phyloP scores from a whole-genome alignment of 2,888 invertebrate genomes.

The Agriopis leucophaearia region DNA sequence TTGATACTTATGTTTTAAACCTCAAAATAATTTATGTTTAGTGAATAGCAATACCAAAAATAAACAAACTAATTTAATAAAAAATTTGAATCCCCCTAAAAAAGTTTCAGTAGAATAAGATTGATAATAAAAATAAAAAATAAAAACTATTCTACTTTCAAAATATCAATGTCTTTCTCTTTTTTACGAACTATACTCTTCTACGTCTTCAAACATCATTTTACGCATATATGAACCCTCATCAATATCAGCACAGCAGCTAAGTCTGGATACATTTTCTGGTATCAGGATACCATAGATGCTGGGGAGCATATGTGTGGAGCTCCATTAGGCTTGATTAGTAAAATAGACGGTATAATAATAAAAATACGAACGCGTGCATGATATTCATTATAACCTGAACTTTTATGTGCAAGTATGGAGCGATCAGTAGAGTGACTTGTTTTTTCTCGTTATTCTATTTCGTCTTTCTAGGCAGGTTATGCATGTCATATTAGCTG shows the following conservation, averaged over 20 bases:
- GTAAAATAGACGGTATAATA: constrained; percentile 37
- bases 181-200: not conserved
- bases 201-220: constrained; percentile 17
- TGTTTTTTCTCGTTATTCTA: no score
- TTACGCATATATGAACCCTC: constrained; percentile 17
- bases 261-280: constrained; percentile 70
- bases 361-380: no score
- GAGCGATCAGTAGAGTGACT: not conserved
- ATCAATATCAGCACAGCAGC: constrained; percentile 44
- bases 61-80: no score
- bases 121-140: no score
- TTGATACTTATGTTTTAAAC: no score
- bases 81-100: no score
- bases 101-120: no score
- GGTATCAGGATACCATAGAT: constrained; percentile 59
- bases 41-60: no score
- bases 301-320: constrained; percentile 76
- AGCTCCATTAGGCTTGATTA: constrained; percentile 85
- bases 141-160: not conserved
- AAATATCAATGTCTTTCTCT: constrained; percentile 19
- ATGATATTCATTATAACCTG: not conserved
- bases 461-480: no score
- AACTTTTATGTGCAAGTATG: not conserved
- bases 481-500: no score
- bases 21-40: no score